Conservation (phyloP, 2,888 invertebrate genomes). For the Trachelus stipa region DNA sequence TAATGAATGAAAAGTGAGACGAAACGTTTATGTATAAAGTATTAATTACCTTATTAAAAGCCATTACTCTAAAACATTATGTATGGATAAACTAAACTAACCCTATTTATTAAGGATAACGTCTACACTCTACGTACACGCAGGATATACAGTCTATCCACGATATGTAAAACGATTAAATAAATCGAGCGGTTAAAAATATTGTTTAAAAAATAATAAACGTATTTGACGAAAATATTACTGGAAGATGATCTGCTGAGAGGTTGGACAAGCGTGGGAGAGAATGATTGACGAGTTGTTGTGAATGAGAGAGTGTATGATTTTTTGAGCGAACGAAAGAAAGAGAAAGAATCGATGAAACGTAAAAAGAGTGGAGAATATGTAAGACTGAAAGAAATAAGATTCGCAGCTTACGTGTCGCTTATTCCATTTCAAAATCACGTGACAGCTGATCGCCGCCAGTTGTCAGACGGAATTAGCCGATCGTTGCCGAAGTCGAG, state of each 20-base stretch:
- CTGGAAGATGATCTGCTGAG: too few relatives aligned
- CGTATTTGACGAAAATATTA: background rate
- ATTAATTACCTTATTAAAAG: conserved; percentile 61
- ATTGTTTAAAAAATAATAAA: conserved; percentile 65
- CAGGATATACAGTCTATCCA: conserved; percentile 44
- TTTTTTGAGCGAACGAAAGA: conserved; percentile 4
- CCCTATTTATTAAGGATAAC: conserved; percentile 63
- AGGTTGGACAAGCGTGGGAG: background rate
- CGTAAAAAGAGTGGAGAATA: background rate
- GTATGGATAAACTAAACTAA: conserved; percentile 57
- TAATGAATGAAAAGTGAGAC: conserved; percentile 24
- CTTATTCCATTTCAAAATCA: conserved; percentile 3
- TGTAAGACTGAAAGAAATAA: conserved; percentile 20
- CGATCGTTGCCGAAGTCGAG: too few relatives aligned
- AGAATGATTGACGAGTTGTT: conserved; percentile 1
- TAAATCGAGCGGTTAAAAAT: conserved; percentile 65
- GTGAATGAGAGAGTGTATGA: conserved; percentile 2
- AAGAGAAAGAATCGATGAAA: too few relatives aligned
- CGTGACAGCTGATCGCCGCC: too few relatives aligned
- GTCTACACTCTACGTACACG: conserved; percentile 57
- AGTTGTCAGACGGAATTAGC: too few relatives aligned
- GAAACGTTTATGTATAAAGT: conserved; percentile 58
- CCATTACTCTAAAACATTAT: conserved; percentile 55
- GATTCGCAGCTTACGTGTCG: conserved; percentile 26
- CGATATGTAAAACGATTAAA: conserved; percentile 64